phyloP scores from a whole-genome alignment of 2,888 invertebrate species.

The Drosophila bunnanda region DNA sequence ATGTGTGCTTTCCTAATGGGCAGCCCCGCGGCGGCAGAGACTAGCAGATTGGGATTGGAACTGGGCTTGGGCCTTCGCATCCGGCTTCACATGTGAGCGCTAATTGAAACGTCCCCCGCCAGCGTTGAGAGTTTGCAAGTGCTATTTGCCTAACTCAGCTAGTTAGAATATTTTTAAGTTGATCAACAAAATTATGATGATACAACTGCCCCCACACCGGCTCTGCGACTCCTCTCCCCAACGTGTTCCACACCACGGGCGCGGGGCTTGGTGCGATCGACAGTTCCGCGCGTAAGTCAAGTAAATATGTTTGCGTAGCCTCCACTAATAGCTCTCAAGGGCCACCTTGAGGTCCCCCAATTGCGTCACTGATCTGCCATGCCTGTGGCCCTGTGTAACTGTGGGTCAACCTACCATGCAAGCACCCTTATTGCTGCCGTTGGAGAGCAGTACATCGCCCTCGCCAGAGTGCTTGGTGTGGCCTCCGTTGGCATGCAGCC shows the following conservation, averaged over 20 bases:
- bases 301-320: constrained; percentile 55
- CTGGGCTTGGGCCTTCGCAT: constrained; percentile 63
- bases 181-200: constrained; percentile 52
- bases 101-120: constrained; percentile 77
- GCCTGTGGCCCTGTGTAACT: not conserved
- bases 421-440: constrained; percentile 85
- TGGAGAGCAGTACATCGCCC: constrained; percentile 60
- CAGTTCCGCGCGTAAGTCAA: constrained; percentile 4
- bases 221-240: constrained; percentile 2
- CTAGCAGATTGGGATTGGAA: constrained; percentile 45
- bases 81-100: constrained; percentile 76
- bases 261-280: not conserved
- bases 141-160: constrained; percentile 73
- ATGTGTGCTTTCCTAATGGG: constrained; percentile 58
- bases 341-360: constrained; percentile 51
- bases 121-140: constrained; percentile 64
- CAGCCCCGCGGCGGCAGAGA: constrained; percentile 27
- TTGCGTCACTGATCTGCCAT: constrained; percentile 8
- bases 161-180: constrained; percentile 78
- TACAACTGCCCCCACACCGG: constrained; percentile 24
- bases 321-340: constrained; percentile 66
- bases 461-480: constrained; percentile 53
- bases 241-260: not conserved
- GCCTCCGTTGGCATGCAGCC: constrained; percentile 64
- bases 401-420: constrained; percentile 88